Base-by-base conservation (phyloP, 2,888 invertebrate genomes). In the Cantharis rufa region DNA sequence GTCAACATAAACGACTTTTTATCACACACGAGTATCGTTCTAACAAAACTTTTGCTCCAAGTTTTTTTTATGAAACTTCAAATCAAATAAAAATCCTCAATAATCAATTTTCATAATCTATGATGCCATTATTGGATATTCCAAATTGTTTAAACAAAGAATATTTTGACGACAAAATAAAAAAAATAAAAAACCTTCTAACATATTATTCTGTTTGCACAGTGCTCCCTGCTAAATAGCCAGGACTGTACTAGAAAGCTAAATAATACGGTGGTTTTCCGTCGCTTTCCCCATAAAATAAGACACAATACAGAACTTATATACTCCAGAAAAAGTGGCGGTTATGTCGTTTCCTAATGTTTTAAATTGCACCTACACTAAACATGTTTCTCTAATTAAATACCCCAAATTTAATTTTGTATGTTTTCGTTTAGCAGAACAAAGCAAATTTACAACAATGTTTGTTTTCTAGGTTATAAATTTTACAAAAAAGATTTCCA, bases 1-100 rank as follows among this genome's bases (percentile, higher is more conserved):
- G 84, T 85, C 85, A 84, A 83, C 84, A 83, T 84, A 84, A 85
- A 84, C 84, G 85, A 83, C 83, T 84, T 85, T 83, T 75, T 83
- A 84, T 83, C 82, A 82, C 79, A 82, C 81, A 83, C 82, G 80
- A 81, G 82, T 82, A 80, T 82, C 81, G 82, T 82, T 83, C 82
- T 66, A 66, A 66, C 64, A 66, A 78, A 75, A 66, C 72, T 78
- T 75, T 75, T 72, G 70, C 72, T 72, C 66, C 11, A 77, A 75
- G 75, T 77, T 75, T 78, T 73, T 75, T 68, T 73, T 75, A 71
- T 72, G 72, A 75, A 78, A 70, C 48, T 69, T 74, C 74, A 75
- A 78, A 74, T 77, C 74, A 69, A 76, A 76, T 48, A n/a, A 48
- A n/a, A 48, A n/a, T 5, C 48, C 48, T 48, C 48, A 48, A 48